These are phyloP conservation scores for Willisornis vidua DNA, from an alignment of 2,113 vertebrate genomes.

Conservation along the genomic window DNA sequence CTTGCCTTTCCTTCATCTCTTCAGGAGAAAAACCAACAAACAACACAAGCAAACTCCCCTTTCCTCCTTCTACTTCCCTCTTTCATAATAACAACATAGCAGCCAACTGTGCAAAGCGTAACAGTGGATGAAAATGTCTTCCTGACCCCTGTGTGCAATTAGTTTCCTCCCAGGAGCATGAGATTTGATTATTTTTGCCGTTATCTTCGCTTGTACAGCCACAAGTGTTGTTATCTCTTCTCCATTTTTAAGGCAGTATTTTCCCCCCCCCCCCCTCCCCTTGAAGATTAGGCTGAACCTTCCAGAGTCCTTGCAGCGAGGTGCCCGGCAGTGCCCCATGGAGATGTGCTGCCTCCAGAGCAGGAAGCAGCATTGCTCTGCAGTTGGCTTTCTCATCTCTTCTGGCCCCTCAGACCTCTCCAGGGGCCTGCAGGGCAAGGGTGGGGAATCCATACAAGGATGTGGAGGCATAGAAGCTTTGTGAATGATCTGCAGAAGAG, in stretches of 20 bases:
- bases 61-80: conserved; percentile 10
- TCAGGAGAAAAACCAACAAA: not conserved
- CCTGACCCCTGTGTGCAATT: conserved; percentile 65
- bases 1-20: not conserved
- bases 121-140: conserved; percentile 58
- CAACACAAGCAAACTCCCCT: not conserved
- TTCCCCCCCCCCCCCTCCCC: not conserved
- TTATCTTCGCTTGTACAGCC: conserved; percentile 67
- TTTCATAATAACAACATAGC: conserved; percentile 29
- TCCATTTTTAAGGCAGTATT: conserved; percentile 42
- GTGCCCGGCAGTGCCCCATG: not conserved
- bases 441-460: not conserved
- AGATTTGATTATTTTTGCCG: conserved; percentile 57
- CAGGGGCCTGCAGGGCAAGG: not conserved
- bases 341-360: not conserved
- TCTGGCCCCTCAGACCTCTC: accelerated
- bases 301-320: not conserved
- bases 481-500: accelerated
- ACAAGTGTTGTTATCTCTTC: conserved; percentile 65
- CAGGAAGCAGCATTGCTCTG: not conserved
- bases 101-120: conserved; percentile 51
- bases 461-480: not conserved
- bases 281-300: conserved; percentile 52
- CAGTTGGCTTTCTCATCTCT: not conserved
- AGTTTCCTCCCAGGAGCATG: conserved; percentile 57